phyloP scores from a whole-genome alignment of 2,797 vertebrate genomes.

The Mallotus villosus region DNA sequence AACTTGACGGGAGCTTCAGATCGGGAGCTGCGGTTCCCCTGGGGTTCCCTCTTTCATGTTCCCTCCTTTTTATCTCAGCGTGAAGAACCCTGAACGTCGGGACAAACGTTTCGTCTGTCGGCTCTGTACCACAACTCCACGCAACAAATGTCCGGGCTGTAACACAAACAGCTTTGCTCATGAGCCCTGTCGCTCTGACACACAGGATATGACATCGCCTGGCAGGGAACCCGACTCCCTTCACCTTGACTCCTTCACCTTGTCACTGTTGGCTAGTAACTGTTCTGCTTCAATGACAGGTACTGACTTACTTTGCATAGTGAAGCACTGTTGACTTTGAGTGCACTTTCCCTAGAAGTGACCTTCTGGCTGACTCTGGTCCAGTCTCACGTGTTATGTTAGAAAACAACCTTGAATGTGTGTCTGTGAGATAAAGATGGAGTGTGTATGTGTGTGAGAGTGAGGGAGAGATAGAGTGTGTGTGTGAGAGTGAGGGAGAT shows the following conservation, averaged over 20 bases:
- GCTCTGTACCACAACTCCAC: not conserved
- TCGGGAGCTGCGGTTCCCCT: not conserved
- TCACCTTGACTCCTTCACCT: not conserved
- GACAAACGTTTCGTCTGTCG: not conserved
- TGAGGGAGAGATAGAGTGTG: not conserved
- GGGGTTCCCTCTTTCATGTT: not conserved
- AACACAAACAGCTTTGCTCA: not conserved
- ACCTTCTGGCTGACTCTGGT: too few species aligned
- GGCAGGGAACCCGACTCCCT: not conserved
- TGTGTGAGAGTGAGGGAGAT: not conserved
- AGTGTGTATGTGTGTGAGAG: not conserved
- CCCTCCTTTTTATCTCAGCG: not conserved
- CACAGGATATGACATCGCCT: not conserved
- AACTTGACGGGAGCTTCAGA: not conserved
- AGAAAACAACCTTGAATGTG: too few species aligned
- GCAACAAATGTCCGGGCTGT: too few species aligned
- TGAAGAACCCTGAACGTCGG: constrained; percentile 1
- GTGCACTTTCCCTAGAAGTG: too few species aligned
- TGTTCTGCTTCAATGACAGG: not conserved
- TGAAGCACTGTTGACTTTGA: too few species aligned
- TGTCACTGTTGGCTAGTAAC: too few species aligned
- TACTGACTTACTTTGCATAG: not conserved
- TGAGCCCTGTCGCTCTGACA: not conserved
- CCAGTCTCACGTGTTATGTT: too few species aligned
- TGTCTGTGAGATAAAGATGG: not conserved